Evolutionary conservation across 2,797 vertebrate species (phyloP).

Genomic region (Anguilla pacifica): DNA sequence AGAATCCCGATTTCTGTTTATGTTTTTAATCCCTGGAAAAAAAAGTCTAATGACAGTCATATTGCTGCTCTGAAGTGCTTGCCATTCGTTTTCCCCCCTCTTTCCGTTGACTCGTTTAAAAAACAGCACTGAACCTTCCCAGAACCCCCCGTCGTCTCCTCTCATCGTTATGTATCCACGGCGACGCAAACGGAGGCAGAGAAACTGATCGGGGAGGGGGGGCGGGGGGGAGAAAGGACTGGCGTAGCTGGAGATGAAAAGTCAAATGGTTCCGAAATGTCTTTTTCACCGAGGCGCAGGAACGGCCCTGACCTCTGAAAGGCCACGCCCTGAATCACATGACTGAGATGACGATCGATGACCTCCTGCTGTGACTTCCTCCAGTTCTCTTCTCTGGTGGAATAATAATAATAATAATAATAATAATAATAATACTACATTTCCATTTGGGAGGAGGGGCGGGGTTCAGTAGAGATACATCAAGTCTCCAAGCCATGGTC

Average conservation of each 20-base stretch:
- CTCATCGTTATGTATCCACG: neutral
- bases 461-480: neutral
- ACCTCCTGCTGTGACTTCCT: neutral
- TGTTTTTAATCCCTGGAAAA: neutral
- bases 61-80: neutral
- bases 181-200: neutral
- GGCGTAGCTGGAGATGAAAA: neutral
- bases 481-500: neutral
- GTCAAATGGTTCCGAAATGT: neutral
- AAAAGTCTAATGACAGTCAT: neutral
- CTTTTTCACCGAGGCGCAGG: neutral
- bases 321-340: neutral
- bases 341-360: neutral
- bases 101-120: neutral
- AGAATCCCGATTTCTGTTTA: neutral
- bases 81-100: neutral
- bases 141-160: neutral
- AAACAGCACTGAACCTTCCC: neutral
- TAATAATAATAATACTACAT: neutral
- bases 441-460: neutral
- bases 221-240: neutral
- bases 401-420: neutral
- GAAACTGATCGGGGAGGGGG: neutral
- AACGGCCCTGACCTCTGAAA: neutral
- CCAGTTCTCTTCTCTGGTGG: neutral